Evolutionary conservation across 64 coral and sea anemone species (phyloP).

Genomic region (Hydrozoanthus tunicans): DNA sequence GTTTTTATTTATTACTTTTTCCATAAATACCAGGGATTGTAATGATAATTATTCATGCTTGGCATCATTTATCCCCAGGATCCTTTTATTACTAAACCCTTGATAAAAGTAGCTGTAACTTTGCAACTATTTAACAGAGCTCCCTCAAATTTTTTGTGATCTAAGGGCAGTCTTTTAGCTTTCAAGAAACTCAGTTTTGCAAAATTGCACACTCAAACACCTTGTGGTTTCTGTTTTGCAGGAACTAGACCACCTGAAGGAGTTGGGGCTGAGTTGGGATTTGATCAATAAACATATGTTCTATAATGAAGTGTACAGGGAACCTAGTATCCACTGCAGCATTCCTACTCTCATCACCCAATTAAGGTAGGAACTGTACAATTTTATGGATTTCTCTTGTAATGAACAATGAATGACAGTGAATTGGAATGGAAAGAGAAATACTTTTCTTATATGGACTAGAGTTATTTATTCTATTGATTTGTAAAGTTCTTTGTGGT

Average conservation of each 20-base stretch:
- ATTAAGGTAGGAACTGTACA: conserved; percentile 41
- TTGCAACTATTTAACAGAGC: too few relatives aligned
- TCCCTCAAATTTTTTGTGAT: background rate
- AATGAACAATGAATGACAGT: too few relatives aligned
- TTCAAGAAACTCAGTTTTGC: background rate
- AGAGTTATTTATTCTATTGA: too few relatives aligned
- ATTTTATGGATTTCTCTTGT: background rate
- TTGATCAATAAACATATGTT: conserved; percentile 77
- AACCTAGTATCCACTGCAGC: conserved; percentile 51
- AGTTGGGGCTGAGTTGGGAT: conserved; percentile 68
- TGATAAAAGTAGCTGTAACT: too few relatives aligned
- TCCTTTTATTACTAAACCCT: too few relatives aligned
- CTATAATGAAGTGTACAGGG: conserved; percentile 72
- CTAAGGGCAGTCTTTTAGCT: background rate
- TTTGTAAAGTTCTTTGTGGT: too few relatives aligned
- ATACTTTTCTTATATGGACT: background rate
- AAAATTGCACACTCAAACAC: background rate
- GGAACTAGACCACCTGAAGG: conserved; percentile 74
- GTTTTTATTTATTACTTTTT: too few relatives aligned
- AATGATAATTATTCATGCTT: too few relatives aligned
- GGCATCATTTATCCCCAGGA: too few relatives aligned
- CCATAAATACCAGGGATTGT: too few relatives aligned
- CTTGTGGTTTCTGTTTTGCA: background rate
- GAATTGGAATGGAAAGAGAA: too few relatives aligned
- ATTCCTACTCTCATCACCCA: conserved; percentile 60